A percentile compares a stretch with the other conserved stretches of the same genome.
Conservation (phyloP, 2,888 invertebrate genomes). For the Brachyptera risi region DNA sequence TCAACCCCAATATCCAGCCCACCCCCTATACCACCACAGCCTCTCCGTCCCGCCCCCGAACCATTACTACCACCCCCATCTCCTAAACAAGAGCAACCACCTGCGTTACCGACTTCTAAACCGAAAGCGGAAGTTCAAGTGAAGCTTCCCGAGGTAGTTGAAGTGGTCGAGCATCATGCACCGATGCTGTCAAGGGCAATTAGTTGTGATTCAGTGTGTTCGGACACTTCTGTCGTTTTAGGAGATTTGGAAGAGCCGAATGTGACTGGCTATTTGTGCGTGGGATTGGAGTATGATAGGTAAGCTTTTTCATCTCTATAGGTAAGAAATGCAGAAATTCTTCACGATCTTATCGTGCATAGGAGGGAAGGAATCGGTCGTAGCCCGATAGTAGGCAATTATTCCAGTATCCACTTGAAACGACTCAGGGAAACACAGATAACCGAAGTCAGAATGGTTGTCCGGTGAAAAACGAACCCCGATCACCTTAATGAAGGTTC, state of each 20-base stretch:
- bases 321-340: too few relatives aligned
- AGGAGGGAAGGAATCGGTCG: too few relatives aligned
- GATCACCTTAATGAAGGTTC: too few relatives aligned
- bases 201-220: constrained; percentile 76
- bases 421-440: too few relatives aligned
- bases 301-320: too few relatives aligned
- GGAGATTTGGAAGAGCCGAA: constrained; percentile 67
- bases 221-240: constrained; percentile 69
- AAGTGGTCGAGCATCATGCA: neutral
- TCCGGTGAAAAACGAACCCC: too few relatives aligned
- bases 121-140: too few relatives aligned
- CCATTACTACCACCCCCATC: constrained; percentile 33
- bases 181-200: constrained; percentile 58
- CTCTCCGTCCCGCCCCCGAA: constrained; percentile 57
- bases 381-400: too few relatives aligned
- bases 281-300: constrained; percentile 75
- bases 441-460: too few relatives aligned
- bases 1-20: constrained; percentile 4
- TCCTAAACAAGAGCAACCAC: constrained; percentile 6
- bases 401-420: too few relatives aligned
- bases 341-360: too few relatives aligned
- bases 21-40: constrained; percentile 49
- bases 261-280: constrained; percentile 69
- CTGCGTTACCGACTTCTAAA: too few relatives aligned
- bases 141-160: neutral